Evolutionary conservation across 1,140 invertebrate species (phyloP).

Genomic region (Gonioctena quinquepunctata): DNA sequence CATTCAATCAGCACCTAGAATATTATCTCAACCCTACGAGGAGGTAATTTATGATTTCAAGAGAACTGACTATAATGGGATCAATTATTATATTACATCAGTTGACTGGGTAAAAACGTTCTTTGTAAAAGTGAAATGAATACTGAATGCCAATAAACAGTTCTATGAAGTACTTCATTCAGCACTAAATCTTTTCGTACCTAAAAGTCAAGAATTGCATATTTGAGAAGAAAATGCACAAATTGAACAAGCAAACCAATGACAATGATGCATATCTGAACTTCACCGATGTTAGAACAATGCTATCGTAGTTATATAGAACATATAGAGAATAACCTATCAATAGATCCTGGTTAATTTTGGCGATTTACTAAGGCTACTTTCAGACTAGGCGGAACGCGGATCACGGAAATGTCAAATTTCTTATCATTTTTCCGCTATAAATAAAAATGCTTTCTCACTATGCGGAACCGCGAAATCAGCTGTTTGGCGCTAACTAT

Average conservation of each 20-base stretch:
- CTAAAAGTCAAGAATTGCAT: not conserved
- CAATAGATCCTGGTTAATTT: not conserved
- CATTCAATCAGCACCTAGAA: not conserved
- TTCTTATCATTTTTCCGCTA: no score
- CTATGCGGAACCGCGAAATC: no score
- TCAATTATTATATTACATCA: not conserved
- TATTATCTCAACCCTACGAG: not conserved
- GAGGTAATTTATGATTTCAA: not conserved
- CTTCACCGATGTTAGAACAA: not conserved
- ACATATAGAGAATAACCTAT: not conserved
- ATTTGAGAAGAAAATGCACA: not conserved
- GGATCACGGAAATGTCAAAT: no score
- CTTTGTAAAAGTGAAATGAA: not conserved
- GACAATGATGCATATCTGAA: not conserved
- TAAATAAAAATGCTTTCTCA: no score
- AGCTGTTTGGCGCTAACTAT: no score
- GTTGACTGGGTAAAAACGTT: not conserved
- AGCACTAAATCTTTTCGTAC: not conserved
- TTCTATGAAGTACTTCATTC: not conserved
- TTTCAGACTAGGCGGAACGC: no score
- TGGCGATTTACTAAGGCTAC: no score
- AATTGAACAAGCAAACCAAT: not conserved
- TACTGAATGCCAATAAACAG: not conserved
- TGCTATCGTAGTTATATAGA: no score
- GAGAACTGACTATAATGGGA: not conserved